These are phyloP conservation scores for Leguminivora glycinivorella DNA, from an alignment of 1,140 invertebrate species.

Conservation along the genomic window DNA sequence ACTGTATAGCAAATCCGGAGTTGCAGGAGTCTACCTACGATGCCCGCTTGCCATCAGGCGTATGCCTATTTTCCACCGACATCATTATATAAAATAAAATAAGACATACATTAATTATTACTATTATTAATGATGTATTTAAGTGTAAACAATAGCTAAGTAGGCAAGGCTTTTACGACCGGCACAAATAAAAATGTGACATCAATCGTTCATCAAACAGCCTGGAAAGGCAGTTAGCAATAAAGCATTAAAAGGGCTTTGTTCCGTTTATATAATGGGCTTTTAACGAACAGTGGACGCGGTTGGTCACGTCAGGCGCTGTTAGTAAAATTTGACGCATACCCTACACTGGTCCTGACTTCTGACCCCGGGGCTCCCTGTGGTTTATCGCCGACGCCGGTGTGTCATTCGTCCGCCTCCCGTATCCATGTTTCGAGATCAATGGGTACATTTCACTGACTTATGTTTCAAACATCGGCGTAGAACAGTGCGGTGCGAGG, in stretches of 20 bases:
- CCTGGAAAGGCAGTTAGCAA: slow-evolving; percentile 7
- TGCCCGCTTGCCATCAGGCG: too few relatives aligned
- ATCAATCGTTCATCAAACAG: slow-evolving; percentile 10
- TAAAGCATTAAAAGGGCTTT: slow-evolving; percentile 12
- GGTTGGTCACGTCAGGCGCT: background rate
- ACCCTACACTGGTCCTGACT: background rate
- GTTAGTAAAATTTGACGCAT: background rate
- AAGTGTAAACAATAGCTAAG: background rate
- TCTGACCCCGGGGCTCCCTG: background rate
- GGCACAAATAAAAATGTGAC: background rate
- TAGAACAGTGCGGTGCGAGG: too few relatives aligned
- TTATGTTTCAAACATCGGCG: too few relatives aligned
- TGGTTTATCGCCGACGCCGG: background rate
- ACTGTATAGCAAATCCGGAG: too few relatives aligned
- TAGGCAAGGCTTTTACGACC: background rate
- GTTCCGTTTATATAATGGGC: background rate
- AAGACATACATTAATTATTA: background rate
- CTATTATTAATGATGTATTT: background rate
- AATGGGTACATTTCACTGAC: background rate
- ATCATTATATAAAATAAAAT: too few relatives aligned
- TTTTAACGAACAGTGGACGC: slow-evolving; percentile 3
- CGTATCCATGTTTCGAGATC: background rate
- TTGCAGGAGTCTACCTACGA: too few relatives aligned
- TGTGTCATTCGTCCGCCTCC: background rate
- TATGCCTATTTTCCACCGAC: too few relatives aligned